Evolutionary conservation across 1,140 invertebrate genomes (phyloP), one percentile per base, ranked within the genome.

Genomic region (Copidosoma floridanum): DNA sequence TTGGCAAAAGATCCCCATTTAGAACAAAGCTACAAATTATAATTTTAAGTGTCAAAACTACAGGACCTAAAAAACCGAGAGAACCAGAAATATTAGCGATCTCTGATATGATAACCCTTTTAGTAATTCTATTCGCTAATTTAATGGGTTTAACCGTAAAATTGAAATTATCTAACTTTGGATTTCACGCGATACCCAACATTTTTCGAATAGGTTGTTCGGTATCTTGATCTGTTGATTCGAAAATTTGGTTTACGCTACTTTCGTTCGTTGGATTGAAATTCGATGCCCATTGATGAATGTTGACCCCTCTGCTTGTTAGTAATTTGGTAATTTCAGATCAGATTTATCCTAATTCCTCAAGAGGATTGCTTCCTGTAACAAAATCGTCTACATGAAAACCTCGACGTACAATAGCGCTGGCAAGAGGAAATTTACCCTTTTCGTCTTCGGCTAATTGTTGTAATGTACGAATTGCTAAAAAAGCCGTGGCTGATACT

Each of bases 201-300:
- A 29, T 51, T 47, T 0, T 50, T 46, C 18, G n/a, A n/a, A 60
- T 7, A 1, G 48, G 12, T 18, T 38, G 26, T 2, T 40, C 12
- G 12, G 40, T 47, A 12, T 18, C n/a, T 2, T 46, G 8, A 12
- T 20, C n/a, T 2, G 52, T 16, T 1, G 35, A 11, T 6, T 46
- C 16, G n/a, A 47, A 26, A 6, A 12, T 61, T 61, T 3, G 51
- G 48, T 0, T 29, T 24, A n/a, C n/a, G n/a, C n/a, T n/a, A n/a
- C n/a, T n/a, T n/a, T n/a, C n/a, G n/a, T n/a, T n/a, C n/a, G n/a
- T n/a, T n/a, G n/a, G n/a, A n/a, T n/a, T n/a, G n/a, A n/a, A n/a
- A n/a, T n/a, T n/a, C n/a, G n/a, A n/a, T n/a, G n/a, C n/a, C 58
- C 58, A 60, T 24, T 60, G 46, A 8, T 41, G 0, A 11, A 60